Conservation (phyloP, 2,888 invertebrate species). For the Drosophila picticornis region DNA sequence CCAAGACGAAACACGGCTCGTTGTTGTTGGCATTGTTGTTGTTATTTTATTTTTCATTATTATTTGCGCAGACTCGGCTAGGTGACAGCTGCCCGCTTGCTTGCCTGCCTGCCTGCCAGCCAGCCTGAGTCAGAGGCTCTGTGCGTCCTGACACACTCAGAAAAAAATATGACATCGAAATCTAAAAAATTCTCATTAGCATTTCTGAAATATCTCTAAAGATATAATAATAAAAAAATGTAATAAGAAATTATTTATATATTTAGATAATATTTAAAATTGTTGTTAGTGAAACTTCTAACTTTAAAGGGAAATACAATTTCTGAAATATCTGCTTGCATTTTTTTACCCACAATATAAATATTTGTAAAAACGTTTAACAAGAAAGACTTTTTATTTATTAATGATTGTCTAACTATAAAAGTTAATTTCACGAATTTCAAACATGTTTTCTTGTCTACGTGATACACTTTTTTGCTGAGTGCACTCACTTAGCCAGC, state of each 20-base stretch:
- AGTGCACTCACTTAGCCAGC: conserved; percentile 53
- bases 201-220: neutral
- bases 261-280: neutral
- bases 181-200: neutral
- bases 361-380: neutral
- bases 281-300: neutral
- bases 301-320: neutral
- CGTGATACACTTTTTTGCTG: neutral
- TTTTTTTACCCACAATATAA: neutral
- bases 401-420: neutral
- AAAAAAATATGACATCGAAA: neutral
- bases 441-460: neutral
- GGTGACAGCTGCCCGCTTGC: conserved; percentile 53
- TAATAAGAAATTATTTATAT: neutral
- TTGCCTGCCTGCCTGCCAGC: neutral
- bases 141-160: conserved; percentile 47
- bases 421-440: neutral
- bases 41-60: conserved; percentile 12
- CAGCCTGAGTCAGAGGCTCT: conserved; percentile 34
- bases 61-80: conserved; percentile 49
- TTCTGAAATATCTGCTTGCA: neutral
- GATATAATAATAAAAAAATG: neutral
- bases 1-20: conserved; percentile 35
- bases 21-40: conserved; percentile 22
- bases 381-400: neutral